phyloP scores from a whole-genome alignment of 1,140 invertebrate genomes.

The Hycleus phaleratus region DNA sequence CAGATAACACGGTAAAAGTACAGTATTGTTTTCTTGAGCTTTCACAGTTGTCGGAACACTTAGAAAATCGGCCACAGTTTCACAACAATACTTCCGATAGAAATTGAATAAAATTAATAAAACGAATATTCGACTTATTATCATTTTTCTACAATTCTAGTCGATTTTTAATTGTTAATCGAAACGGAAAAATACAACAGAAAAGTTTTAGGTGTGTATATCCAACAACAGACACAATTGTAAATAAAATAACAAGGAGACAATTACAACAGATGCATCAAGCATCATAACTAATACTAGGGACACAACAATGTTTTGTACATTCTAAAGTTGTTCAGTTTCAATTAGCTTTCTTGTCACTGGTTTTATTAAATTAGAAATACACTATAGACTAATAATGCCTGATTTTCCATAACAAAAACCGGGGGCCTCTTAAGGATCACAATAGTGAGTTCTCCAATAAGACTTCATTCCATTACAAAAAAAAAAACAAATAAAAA shows the following conservation, averaged over 20 bases:
- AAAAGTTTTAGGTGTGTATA: not conserved
- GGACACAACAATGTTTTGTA: slow-evolving; percentile 6
- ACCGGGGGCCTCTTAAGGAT: too few relatives aligned
- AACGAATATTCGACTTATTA: slow-evolving; percentile 5
- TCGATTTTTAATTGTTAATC: too few relatives aligned
- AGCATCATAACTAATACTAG: slow-evolving; percentile 16
- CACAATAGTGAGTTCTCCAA: too few relatives aligned
- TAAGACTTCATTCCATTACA: too few relatives aligned
- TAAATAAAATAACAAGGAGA: slow-evolving; percentile 2
- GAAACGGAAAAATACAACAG: too few relatives aligned
- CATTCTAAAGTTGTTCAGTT: slow-evolving; percentile 10
- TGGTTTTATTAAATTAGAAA: not conserved
- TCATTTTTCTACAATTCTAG: too few relatives aligned
- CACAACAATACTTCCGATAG: slow-evolving; percentile 6
- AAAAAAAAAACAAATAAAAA: too few relatives aligned
- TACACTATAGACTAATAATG: too few relatives aligned
- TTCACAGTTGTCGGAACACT: slow-evolving; percentile 64
- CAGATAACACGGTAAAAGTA: slow-evolving; percentile 63
- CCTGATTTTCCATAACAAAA: too few relatives aligned
- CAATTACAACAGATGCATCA: slow-evolving; percentile 12
- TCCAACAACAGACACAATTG: slow-evolving; percentile 1
- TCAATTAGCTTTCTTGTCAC: slow-evolving; percentile 16
- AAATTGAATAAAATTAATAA: slow-evolving; percentile 1
- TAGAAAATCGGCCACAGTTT: slow-evolving; percentile 39
- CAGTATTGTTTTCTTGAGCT: slow-evolving; percentile 63